Conservation (phyloP, 2,113 vertebrate species). For the Corythornis cristatus region DNA sequence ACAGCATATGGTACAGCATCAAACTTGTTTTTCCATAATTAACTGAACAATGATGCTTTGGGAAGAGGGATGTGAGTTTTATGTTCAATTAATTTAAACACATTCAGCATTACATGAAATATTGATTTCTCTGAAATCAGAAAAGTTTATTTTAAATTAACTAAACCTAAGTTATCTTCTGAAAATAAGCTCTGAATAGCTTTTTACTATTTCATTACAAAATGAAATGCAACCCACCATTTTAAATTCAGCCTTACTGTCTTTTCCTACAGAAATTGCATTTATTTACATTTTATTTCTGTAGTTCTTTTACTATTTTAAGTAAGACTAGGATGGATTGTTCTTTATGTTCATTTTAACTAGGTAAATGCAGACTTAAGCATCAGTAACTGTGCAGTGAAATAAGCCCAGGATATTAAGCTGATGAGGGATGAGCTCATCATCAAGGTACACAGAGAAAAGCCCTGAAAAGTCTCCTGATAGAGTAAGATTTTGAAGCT, state of each 20-base stretch:
- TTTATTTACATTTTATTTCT: not conserved
- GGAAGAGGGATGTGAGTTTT: not conserved
- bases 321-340: not conserved
- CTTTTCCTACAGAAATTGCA: not conserved
- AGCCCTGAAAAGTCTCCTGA: not conserved
- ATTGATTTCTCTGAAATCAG: not conserved
- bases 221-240: not conserved
- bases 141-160: not conserved
- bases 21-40: slow-evolving; percentile 20
- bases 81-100: not conserved
- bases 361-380: not conserved
- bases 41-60: not conserved
- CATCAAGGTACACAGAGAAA: not conserved
- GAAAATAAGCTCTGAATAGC: not conserved
- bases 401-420: not conserved
- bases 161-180: not conserved
- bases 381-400: not conserved
- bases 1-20: not conserved
- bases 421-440: not conserved
- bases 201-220: not conserved
- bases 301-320: not conserved
- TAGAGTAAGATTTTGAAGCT: not conserved
- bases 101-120: not conserved
- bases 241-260: not conserved
- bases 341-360: not conserved